These are phyloP conservation scores for Leptopilina syphax DNA, from an alignment of 2,888 invertebrate genomes.

Conservation along the genomic window DNA sequence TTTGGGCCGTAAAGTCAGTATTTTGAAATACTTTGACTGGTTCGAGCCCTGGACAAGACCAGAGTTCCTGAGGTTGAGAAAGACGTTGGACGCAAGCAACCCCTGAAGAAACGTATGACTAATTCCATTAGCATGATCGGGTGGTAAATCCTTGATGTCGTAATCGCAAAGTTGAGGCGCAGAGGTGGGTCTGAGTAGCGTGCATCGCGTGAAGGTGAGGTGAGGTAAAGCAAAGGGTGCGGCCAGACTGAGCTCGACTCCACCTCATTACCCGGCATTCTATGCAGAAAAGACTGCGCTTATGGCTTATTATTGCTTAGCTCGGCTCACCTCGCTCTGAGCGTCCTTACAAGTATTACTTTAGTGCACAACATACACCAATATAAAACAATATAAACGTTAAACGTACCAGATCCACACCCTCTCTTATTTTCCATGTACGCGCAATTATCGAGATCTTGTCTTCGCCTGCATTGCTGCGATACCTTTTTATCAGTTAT, in stretches of 20 bases:
- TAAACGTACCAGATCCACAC: neutral
- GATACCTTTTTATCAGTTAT: conserved; percentile 56
- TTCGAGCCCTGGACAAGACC: no score
- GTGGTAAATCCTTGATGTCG: conserved; percentile 65
- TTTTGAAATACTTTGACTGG: no score
- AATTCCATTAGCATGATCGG: conserved; percentile 39
- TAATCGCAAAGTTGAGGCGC: conserved; percentile 62
- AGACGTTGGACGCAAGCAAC: neutral
- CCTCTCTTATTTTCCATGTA: conserved; percentile 62
- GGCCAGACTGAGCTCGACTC: conserved; percentile 75
- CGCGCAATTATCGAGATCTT: conserved; percentile 68
- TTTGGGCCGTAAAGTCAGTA: no score
- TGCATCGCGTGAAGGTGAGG: conserved; percentile 59
- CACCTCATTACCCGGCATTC: conserved; percentile 77
- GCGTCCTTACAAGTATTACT: conserved; percentile 55
- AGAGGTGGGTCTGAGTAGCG: conserved; percentile 57
- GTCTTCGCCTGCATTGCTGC: conserved; percentile 35
- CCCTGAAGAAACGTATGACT: neutral
- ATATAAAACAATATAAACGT: no score
- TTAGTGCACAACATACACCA: neutral
- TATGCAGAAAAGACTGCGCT: conserved; percentile 75
- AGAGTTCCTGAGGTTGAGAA: neutral
- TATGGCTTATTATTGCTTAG: conserved; percentile 76
- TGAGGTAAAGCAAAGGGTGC: conserved; percentile 72
- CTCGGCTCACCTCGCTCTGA: conserved; percentile 64